These are phyloP conservation scores for Ophioderma brevispina DNA, from an alignment of 35 echinoderm and acorn worm genomes.

Conservation along the genomic window DNA sequence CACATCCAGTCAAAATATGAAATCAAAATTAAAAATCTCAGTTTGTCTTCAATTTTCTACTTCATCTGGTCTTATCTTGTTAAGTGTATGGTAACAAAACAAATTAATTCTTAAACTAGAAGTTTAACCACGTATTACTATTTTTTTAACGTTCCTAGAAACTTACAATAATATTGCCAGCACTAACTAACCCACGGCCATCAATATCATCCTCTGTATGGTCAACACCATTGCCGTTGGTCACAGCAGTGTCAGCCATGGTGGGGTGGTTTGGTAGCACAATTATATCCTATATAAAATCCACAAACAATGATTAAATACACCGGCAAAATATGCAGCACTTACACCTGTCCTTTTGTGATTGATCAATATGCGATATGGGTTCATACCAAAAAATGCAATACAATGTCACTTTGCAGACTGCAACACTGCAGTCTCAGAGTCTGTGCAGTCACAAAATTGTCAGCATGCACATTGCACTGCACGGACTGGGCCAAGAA, in stretches of 20 bases:
- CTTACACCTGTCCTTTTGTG: neutral
- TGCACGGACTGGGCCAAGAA: neutral
- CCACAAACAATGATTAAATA: neutral
- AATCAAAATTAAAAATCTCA: too few relatives aligned
- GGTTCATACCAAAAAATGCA: neutral
- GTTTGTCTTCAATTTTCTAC: too few relatives aligned
- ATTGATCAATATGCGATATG: neutral
- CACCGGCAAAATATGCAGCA: neutral
- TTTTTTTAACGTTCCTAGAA: too few relatives aligned
- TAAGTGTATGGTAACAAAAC: too few relatives aligned
- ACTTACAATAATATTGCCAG: constrained; percentile 52
- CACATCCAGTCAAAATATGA: too few relatives aligned
- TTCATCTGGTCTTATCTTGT: too few relatives aligned
- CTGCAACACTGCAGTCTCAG: neutral
- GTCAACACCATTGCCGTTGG: constrained; percentile 8
- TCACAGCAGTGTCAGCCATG: constrained; percentile 3
- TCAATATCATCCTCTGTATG: constrained; percentile 38
- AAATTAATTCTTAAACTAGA: too few relatives aligned
- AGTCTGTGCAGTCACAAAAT: neutral
- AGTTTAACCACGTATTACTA: too few relatives aligned
- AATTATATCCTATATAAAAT: constrained; percentile 5
- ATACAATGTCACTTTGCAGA: neutral
- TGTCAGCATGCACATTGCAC: neutral
- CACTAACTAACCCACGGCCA: constrained; percentile 51
- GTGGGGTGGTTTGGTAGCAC: neutral